Evolutionary conservation across 2,797 vertebrate genomes (phyloP).

Genomic region (Channallabes apus): DNA sequence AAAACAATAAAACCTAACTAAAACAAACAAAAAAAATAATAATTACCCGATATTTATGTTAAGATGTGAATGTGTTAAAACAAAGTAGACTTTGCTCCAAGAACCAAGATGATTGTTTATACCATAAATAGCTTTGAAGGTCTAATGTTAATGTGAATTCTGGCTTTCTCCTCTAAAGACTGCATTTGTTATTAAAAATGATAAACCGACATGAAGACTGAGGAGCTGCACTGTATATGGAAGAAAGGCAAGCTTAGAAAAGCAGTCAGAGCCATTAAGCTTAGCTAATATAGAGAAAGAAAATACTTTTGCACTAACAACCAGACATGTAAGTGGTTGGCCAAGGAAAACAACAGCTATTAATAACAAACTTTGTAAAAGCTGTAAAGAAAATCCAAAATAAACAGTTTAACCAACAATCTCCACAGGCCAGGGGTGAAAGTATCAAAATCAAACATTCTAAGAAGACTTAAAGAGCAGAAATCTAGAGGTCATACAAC

Average conservation of each 20-base stretch:
- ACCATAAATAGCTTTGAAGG: not conserved
- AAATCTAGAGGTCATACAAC: not conserved
- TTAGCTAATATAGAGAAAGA: not conserved
- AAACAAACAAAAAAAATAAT: not conserved
- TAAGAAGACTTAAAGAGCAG: not conserved
- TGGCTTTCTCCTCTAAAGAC: not conserved
- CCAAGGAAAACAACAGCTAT: not conserved
- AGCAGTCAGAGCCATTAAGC: not conserved
- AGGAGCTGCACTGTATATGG: not conserved
- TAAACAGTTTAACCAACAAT: not conserved
- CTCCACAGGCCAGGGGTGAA: not conserved
- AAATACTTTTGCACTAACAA: not conserved
- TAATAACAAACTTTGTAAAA: not conserved
- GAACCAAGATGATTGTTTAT: no score
- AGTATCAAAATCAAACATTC: not conserved
- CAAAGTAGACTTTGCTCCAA: no score
- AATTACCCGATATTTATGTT: not conserved
- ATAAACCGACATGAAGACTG: not conserved
- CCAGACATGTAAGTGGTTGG: not conserved
- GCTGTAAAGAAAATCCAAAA: not conserved
- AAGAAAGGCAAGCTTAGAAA: not conserved
- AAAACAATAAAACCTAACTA: not conserved
- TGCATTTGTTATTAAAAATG: not conserved
- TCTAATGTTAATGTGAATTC: not conserved
- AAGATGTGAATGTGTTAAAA: no score